Conservation (phyloP, 1,140 invertebrate genomes). For the Mycetomoellerius zeteki region DNA sequence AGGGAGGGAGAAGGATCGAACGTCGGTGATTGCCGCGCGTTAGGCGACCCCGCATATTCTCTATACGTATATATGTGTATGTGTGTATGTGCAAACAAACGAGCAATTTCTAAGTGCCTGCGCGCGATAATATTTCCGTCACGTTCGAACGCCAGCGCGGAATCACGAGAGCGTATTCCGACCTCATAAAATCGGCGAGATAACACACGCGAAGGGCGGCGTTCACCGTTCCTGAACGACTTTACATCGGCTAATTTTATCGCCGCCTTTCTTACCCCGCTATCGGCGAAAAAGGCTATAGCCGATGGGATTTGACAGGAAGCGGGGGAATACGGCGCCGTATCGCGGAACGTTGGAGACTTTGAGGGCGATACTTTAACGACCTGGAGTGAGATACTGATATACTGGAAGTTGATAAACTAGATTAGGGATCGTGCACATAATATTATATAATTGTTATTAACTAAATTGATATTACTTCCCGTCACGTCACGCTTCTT, state of each 20-base stretch:
- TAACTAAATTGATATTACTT: slow-evolving; percentile 38
- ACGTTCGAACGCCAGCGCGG: slow-evolving; percentile 62
- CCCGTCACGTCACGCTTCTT: neutral
- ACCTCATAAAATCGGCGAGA: slow-evolving; percentile 61
- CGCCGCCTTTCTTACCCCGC: slow-evolving; percentile 36
- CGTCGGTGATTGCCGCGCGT: slow-evolving; percentile 58
- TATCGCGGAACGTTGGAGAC: slow-evolving; percentile 25
- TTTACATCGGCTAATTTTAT: slow-evolving; percentile 62
- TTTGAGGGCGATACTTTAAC: slow-evolving; percentile 1
- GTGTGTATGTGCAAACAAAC: slow-evolving; percentile 62
- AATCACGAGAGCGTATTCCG: slow-evolving; percentile 68
- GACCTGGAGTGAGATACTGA: neutral
- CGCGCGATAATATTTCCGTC: slow-evolving; percentile 69
- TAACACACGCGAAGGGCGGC: slow-evolving; percentile 47
- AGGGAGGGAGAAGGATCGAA: neutral
- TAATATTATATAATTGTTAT: slow-evolving; percentile 4
- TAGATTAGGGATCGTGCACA: neutral
- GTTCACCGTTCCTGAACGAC: slow-evolving; percentile 20
- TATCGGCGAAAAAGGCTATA: slow-evolving; percentile 14
- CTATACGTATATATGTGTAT: neutral
- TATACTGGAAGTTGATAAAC: slow-evolving; percentile 29
- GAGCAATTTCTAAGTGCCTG: slow-evolving; percentile 65
- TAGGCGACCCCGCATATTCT: slow-evolving; percentile 2
- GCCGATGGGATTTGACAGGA: slow-evolving; percentile 54
- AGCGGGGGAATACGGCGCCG: slow-evolving; percentile 6